Conservation (phyloP, 2,113 vertebrate genomes). For the Tychaedon coryphoeus region DNA sequence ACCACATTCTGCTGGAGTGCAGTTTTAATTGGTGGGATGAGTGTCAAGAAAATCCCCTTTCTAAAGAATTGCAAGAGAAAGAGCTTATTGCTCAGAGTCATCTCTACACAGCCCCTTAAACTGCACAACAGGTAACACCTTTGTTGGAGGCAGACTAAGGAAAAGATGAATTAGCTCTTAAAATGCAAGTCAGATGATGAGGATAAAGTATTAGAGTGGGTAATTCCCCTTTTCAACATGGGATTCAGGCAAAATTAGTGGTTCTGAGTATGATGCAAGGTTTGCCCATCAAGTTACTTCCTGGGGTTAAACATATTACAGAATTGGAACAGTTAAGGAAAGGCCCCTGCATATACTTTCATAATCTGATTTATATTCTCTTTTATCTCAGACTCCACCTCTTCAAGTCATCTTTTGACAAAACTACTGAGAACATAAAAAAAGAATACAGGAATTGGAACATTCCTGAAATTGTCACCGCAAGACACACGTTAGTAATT, state of each 20-base stretch:
- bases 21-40: constrained; percentile 14
- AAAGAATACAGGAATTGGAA: background rate
- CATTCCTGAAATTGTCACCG: background rate
- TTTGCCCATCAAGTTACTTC: constrained; percentile 52
- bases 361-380: constrained; percentile 48
- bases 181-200: constrained; percentile 50
- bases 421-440: constrained; percentile 9
- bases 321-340: constrained; percentile 25
- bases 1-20: background rate
- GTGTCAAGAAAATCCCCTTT: constrained; percentile 22
- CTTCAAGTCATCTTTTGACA: background rate
- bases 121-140: constrained; percentile 24
- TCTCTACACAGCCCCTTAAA: background rate
- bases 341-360: background rate
- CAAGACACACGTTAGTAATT: background rate
- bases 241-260: constrained; percentile 61
- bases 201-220: constrained; percentile 39
- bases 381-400: constrained; percentile 50
- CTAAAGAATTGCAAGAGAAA: background rate
- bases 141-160: constrained; percentile 39
- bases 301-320: constrained; percentile 47
- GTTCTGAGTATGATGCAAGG: constrained; percentile 47
- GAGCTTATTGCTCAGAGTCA: constrained; percentile 27
- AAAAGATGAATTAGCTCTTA: constrained; percentile 19
- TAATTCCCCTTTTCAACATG: constrained; percentile 66